Evolutionary conservation across 2,113 vertebrate genomes (phyloP).

Genomic region (Ptilorrhoa leucosticta): DNA sequence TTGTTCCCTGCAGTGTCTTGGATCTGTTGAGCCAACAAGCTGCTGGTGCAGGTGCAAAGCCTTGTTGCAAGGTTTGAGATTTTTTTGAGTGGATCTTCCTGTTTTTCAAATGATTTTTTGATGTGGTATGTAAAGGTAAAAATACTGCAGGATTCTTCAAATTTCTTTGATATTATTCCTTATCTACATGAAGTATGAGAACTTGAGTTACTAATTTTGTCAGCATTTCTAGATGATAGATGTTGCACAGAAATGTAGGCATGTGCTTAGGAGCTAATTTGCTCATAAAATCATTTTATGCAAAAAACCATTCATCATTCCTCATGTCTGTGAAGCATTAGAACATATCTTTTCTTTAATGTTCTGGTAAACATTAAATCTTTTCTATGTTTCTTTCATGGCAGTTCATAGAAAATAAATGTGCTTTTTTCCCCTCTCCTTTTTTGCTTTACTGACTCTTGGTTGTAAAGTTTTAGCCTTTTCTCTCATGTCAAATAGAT

Average conservation of each 20-base stretch:
- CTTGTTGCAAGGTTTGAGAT: not conserved
- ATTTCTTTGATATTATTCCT: not conserved
- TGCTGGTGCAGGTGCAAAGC: not conserved
- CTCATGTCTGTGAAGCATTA: not conserved
- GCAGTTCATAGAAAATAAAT: not conserved
- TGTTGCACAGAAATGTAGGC: not conserved
- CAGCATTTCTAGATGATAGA: not conserved
- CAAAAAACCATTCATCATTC: not conserved
- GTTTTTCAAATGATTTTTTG: not conserved
- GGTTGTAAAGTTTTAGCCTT: not conserved
- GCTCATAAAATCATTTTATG: not conserved
- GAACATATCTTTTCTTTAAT: not conserved
- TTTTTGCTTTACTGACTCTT: not conserved
- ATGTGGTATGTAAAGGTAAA: not conserved
- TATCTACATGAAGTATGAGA: not conserved
- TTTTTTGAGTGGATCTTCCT: not conserved
- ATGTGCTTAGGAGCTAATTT: not conserved
- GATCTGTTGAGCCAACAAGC: not conserved
- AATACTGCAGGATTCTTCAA: not conserved
- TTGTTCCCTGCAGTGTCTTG: not conserved
- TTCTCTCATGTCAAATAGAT: not conserved
- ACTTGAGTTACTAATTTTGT: not conserved
- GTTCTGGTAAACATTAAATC: not conserved
- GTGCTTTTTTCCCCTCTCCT: not conserved
- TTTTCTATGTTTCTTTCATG: not conserved